These are phyloP conservation scores for Tinamus guttatus DNA, from an alignment of 2,113 vertebrate species.

Conservation along the genomic window DNA sequence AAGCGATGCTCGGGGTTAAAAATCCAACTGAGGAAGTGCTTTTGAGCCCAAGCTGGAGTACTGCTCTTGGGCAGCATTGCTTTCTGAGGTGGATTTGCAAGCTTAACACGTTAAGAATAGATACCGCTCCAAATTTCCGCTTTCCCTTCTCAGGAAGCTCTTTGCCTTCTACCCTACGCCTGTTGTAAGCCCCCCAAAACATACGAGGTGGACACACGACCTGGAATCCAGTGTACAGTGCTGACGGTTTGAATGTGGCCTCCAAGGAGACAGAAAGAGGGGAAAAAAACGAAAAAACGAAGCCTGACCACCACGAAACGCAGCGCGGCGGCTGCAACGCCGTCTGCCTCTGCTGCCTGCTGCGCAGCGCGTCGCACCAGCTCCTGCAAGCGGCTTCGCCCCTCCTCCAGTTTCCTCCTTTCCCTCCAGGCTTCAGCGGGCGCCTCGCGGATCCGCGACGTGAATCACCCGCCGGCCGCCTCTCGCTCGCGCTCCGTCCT, in stretches of 20 bases:
- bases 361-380: fast-evolving
- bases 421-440: fast-evolving
- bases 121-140: background rate
- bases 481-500: background rate
- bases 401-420: background rate
- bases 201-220: background rate
- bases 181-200: background rate
- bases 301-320: background rate
- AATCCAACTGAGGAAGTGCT: background rate
- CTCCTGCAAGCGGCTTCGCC: background rate
- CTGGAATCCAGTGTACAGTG: background rate
- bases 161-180: background rate
- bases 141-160: background rate
- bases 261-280: fast-evolving
- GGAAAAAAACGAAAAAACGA: background rate
- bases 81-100: background rate
- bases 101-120: background rate
- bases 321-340: background rate
- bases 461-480: background rate
- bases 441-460: background rate
- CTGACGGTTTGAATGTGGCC: background rate
- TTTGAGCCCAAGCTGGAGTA: background rate
- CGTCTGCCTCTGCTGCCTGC: background rate
- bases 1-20: background rate
- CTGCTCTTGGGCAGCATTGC: background rate